Percentiles rank a stretch among this genome's conserved stretches.
Evolutionary conservation across 2,113 vertebrate species (phyloP).

Genomic region (Dissostichus mawsoni): DNA sequence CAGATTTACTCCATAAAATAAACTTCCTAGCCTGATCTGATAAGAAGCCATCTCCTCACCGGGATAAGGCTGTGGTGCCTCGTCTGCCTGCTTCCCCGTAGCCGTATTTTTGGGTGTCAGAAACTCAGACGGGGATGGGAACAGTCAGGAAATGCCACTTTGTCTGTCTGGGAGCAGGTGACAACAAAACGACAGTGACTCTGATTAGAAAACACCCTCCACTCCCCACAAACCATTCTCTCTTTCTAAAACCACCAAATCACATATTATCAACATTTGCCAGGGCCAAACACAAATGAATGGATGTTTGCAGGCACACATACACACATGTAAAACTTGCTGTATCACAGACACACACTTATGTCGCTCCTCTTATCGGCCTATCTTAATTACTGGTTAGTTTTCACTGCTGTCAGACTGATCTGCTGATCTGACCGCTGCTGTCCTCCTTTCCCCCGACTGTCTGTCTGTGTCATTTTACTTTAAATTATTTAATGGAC

Average conservation of each 20-base stretch:
- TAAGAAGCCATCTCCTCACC: conserved; percentile 83
- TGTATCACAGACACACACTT: conserved; percentile 38
- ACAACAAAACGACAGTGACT: conserved; percentile 92
- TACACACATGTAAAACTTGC: conserved; percentile 11
- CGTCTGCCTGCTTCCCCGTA: conserved; percentile 71
- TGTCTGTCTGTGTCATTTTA: not conserved
- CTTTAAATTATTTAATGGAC: conserved; percentile 40
- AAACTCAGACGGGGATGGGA: conserved; percentile 82
- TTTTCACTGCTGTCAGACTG: conserved; percentile 59
- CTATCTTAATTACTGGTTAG: conserved; percentile 73
- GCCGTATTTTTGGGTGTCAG: conserved; percentile 93
- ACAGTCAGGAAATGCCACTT: conserved; percentile 88
- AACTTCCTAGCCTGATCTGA: conserved; percentile 85
- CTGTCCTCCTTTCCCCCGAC: conserved; percentile 7
- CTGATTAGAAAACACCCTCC: conserved; percentile 81
- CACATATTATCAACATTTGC: conserved; percentile 63
- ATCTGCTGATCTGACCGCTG: conserved; percentile 55
- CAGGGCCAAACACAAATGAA: conserved; percentile 58
- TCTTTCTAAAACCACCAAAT: conserved; percentile 57
- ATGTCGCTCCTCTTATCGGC: conserved; percentile 36
- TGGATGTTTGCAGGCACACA: conserved; percentile 45
- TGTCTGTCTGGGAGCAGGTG: conserved; percentile 86
- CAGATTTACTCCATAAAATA: conserved; percentile 86
- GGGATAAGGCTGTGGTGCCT: conserved; percentile 79
- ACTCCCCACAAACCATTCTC: conserved; percentile 19